Conservation (phyloP, 1,140 invertebrate species). For the Cotesia chilonis region DNA sequence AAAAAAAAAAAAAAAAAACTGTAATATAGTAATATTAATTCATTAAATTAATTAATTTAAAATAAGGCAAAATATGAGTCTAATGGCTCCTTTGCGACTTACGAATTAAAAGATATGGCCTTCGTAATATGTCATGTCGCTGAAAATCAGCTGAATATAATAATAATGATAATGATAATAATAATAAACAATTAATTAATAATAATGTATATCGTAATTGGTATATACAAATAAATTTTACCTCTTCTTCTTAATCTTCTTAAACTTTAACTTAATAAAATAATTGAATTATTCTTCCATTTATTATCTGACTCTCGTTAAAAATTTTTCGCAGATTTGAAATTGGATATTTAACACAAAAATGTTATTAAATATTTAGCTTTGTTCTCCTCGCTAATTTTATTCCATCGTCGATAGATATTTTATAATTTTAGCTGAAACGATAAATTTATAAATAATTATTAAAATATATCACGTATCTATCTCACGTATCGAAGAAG, state of each 20-base stretch:
- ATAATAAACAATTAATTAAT: background rate
- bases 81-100: slow-evolving; percentile 23
- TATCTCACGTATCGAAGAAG: slow-evolving; percentile 36
- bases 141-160: slow-evolving; percentile 28
- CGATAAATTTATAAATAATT: slow-evolving; percentile 7
- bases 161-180: slow-evolving; percentile 17
- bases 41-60: slow-evolving; percentile 3
- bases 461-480: slow-evolving; percentile 21
- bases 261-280: slow-evolving; percentile 20
- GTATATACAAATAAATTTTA: slow-evolving; percentile 32
- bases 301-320: slow-evolving; percentile 24
- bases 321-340: background rate
- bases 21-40: slow-evolving; percentile 11
- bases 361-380: slow-evolving; percentile 38
- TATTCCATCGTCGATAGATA: slow-evolving; percentile 48
- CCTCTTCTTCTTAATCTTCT: slow-evolving; percentile 28
- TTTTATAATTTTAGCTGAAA: slow-evolving; percentile 54
- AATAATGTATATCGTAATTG: too few relatives aligned
- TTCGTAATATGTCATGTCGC: slow-evolving; percentile 40
- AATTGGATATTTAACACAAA: slow-evolving; percentile 24
- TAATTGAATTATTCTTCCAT: slow-evolving; percentile 17
- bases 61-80: slow-evolving; percentile 17
- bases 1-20: slow-evolving; percentile 7
- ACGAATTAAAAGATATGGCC: slow-evolving; percentile 41
- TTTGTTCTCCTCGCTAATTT: slow-evolving; percentile 47